Percentiles rank a stretch among this genome's conserved stretches.
These are phyloP conservation scores for Paradoxurus hermaphroditus DNA, from an alignment of 2,113 vertebrate genomes.

Conservation along the genomic window DNA sequence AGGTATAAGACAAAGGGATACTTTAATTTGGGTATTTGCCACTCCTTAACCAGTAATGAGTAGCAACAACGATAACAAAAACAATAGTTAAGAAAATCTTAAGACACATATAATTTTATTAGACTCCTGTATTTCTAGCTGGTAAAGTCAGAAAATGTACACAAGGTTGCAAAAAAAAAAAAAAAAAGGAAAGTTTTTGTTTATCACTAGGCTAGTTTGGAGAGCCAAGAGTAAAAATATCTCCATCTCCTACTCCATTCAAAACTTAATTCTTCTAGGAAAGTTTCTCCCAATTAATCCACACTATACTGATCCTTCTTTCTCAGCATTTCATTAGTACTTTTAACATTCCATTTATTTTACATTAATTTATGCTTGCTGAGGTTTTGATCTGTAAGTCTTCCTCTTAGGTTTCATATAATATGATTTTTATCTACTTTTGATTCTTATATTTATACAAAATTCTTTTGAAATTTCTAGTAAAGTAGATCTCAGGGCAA, in stretches of 20 bases:
- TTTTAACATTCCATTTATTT: not conserved
- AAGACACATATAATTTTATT: constrained; percentile 4
- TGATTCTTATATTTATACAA: constrained; percentile 1
- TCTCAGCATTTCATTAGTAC: not conserved
- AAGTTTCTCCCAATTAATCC: not conserved
- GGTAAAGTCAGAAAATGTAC: not conserved
- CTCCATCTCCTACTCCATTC: not conserved
- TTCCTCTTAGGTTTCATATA: not conserved
- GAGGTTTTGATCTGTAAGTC: not conserved
- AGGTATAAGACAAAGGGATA: constrained; percentile 1
- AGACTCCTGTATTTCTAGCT: not conserved
- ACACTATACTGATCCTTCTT: not conserved
- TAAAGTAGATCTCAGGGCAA: constrained; percentile 40
- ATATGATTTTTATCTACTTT: constrained; percentile 34
- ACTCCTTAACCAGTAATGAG: not conserved
- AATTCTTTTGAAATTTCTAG: constrained; percentile 38
- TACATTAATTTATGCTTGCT: not conserved
- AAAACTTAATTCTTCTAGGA: not conserved
- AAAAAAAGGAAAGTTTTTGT: not conserved
- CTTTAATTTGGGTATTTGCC: constrained; percentile 18
- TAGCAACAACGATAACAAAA: constrained; percentile 15
- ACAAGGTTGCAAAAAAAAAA: not conserved
- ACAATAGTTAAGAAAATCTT: constrained; percentile 26
- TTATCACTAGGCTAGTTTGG: not conserved
- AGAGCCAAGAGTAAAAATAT: constrained; percentile 3